These are phyloP conservation scores for Andrena marginata DNA, from an alignment of 2,888 invertebrate species.

Conservation along the genomic window DNA sequence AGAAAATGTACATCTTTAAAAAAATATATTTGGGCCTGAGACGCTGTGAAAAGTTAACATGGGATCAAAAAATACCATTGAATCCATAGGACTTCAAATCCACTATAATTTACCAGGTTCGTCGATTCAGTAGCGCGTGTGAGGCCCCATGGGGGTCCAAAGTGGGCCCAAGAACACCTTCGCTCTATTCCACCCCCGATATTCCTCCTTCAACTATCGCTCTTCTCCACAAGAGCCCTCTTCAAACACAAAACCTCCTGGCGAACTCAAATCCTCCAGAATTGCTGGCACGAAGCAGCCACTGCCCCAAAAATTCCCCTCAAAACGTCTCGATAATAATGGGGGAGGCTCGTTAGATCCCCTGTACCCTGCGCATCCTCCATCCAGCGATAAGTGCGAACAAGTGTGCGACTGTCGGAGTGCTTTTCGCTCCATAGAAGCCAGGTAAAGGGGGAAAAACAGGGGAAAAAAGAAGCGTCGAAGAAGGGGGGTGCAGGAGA, in stretches of 20 bases:
- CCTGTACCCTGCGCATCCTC: conserved; percentile 54
- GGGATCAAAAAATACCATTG: too few relatives aligned
- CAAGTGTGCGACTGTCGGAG: conserved; percentile 66
- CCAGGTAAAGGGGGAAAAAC: conserved; percentile 47
- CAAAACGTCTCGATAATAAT: conserved; percentile 40
- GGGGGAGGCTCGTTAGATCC: conserved; percentile 61
- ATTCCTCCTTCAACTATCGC: too few relatives aligned
- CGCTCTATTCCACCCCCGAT: too few relatives aligned
- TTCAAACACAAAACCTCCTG: neutral
- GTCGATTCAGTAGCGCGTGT: too few relatives aligned
- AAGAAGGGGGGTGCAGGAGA: conserved; percentile 4
- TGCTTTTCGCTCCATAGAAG: conserved; percentile 44
- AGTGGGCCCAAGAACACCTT: too few relatives aligned
- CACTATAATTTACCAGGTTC: too few relatives aligned
- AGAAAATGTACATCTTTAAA: too few relatives aligned
- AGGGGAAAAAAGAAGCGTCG: conserved; percentile 16
- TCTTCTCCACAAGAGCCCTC: too few relatives aligned
- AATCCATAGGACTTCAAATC: too few relatives aligned
- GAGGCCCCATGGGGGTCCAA: too few relatives aligned
- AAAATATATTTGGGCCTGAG: too few relatives aligned
- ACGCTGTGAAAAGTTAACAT: too few relatives aligned
- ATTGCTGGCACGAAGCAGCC: neutral
- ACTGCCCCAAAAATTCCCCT: conserved; percentile 7
- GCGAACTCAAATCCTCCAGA: neutral
- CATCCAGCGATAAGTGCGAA: conserved; percentile 61